Base-by-base conservation (phyloP, 1,140 invertebrate genomes). In the Amyelois transitella region DNA sequence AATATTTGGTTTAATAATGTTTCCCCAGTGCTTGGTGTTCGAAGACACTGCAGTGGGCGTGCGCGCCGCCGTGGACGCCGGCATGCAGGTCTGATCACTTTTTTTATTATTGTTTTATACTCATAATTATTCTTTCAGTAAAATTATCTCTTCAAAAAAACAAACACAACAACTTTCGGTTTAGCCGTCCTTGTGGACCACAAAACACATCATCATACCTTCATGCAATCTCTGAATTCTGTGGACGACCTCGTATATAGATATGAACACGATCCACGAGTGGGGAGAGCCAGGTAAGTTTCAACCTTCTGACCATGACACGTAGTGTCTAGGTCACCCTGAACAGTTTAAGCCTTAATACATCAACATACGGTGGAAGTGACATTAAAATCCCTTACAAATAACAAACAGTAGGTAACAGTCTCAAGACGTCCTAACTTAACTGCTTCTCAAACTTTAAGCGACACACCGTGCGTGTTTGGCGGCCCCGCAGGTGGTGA, bases 41-140 rank as follows among this genome's bases (percentile, higher is more conserved):
- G 97, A 98, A 88, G 96, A 98, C 87, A 94, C 96, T 0, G 91
- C 92, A 1, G 94, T 96, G 79, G 97, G 97, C 4, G 94, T 97
- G 0, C 69, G 90, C 70, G 95, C 94, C 4, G 96, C 92, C 0
- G 60, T 91, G 14, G 90, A 90, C 53, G 97, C 97, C 8, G 95
- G 94, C 6, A 96, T 98, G 94, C 94, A 95, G 86, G 93, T 93
- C 43, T 17, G 8, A 19, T 51, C 32, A 51, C 48, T 43, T 47
- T 6, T 20, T 47, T 18, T 28, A 12, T 28, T 5, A 12, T 28
- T 6, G 25, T 5, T 28, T 28, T 28, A 28, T 28, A 12, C 25
- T 6, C 12, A 6, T 6, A 5, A 5, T 28, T 28, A 28, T 28
- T 28, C 5, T 12, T 28, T 28, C 25, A 12, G 25, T 28, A 28